These are phyloP conservation scores for Uropetala carovei DNA, from an alignment of 2,888 invertebrate species.

Conservation along the genomic window DNA sequence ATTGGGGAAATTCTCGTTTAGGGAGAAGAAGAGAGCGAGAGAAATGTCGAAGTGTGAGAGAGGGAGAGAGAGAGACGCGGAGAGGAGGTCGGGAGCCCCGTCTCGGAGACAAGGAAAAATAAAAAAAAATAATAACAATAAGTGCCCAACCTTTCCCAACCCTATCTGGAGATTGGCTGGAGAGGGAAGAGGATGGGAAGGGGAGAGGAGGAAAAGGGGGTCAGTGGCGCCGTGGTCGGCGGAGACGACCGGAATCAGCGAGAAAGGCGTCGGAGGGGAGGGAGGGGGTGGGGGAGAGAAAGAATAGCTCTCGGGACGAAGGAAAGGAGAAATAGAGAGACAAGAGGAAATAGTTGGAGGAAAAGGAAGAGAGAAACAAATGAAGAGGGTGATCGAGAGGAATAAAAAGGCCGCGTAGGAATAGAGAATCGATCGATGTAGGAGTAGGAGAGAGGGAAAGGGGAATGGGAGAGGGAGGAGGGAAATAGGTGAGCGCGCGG, in stretches of 20 bases:
- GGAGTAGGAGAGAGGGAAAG: neutral
- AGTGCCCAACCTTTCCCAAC: conserved; percentile 60
- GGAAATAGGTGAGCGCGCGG: no score
- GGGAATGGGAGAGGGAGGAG: neutral
- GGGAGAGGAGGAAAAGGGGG: conserved; percentile 45
- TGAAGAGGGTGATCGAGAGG: neutral
- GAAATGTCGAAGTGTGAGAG: neutral
- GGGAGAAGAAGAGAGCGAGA: neutral
- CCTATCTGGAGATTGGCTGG: conserved; percentile 45
- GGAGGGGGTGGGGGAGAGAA: neutral
- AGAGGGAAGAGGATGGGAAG: neutral
- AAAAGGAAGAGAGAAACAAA: neutral
- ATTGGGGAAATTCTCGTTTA: neutral
- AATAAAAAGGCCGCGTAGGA: neutral
- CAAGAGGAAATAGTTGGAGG: neutral
- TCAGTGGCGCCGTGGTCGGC: conserved; percentile 57
- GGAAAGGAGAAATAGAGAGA: neutral
- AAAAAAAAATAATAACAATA: conserved; percentile 60
- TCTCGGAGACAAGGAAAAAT: conserved; percentile 38
- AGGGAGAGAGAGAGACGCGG: neutral
- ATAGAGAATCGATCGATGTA: neutral
- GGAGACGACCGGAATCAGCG: conserved; percentile 54
- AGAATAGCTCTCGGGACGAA: neutral
- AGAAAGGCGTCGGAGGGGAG: conserved; percentile 52
- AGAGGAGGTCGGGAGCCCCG: neutral